Evolutionary conservation across 1,140 invertebrate genomes (phyloP).

Genomic region (Sminthurinus signatus): DNA sequence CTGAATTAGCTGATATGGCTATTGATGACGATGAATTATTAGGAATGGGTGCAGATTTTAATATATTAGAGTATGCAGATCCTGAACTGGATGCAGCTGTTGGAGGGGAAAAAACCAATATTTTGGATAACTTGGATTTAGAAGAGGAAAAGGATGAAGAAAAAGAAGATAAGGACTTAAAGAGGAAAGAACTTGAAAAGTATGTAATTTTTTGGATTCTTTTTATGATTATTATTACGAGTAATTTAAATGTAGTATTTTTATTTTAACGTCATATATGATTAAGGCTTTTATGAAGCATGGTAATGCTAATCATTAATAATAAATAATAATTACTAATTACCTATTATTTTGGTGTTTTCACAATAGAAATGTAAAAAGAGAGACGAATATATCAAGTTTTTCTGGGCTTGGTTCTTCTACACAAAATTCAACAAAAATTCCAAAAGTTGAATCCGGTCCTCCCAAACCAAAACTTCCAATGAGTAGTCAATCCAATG

Average conservation of each 20-base stretch:
- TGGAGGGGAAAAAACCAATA: slow-evolving; percentile 64
- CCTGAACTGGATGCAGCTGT: slow-evolving; percentile 74
- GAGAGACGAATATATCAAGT: background rate
- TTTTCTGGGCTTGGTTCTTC: background rate
- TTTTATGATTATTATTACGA: too few species aligned
- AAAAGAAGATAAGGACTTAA: slow-evolving; percentile 35
- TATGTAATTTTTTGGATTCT: slow-evolving; percentile 1
- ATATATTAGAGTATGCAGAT: slow-evolving; percentile 91
- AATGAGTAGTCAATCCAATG: too few species aligned
- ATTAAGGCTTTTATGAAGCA: too few species aligned
- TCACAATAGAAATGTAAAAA: too few species aligned
- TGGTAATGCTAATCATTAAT: too few species aligned
- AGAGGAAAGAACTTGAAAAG: slow-evolving; percentile 31
- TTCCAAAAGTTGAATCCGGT: background rate
- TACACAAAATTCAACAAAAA: background rate
- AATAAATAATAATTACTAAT: too few species aligned
- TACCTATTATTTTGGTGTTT: too few species aligned
- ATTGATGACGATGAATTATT: slow-evolving; percentile 82
- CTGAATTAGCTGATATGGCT: slow-evolving; percentile 70
- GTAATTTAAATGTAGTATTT: too few species aligned
- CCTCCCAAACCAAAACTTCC: too few species aligned
- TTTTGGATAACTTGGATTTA: slow-evolving; percentile 67
- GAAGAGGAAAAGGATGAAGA: slow-evolving; percentile 55
- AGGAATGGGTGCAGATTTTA: slow-evolving; percentile 87
- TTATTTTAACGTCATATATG: too few species aligned